Conservation (phyloP, 2,797 vertebrate genomes). For the Microcaecilia unicolor region DNA sequence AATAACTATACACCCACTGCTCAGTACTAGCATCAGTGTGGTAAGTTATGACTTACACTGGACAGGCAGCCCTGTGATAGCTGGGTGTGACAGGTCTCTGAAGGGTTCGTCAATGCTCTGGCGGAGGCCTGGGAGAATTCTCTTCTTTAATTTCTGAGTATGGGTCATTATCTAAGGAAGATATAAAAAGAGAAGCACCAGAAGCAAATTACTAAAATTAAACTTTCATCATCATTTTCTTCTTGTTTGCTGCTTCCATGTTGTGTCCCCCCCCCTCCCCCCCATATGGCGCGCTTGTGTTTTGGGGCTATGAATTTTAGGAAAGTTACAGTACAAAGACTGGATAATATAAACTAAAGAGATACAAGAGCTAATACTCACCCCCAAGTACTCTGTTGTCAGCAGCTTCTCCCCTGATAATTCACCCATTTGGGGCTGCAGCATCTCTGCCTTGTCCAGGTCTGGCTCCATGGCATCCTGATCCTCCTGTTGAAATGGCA, state of each 20-base stretch:
- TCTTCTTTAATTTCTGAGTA: constrained; percentile 69
- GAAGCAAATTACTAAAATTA: too few species aligned
- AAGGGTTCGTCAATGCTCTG: constrained; percentile 69
- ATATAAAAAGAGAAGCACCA: not conserved
- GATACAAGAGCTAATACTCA: constrained; percentile 40
- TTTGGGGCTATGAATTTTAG: not conserved
- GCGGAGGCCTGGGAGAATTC: constrained; percentile 29
- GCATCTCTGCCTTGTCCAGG: constrained; percentile 79
- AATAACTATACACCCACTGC: too few species aligned
- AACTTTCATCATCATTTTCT: too few species aligned
- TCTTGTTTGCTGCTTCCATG: not conserved
- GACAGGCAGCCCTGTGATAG: constrained; percentile 51
- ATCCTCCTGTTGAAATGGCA: constrained; percentile 64
- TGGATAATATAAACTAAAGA: too few species aligned
- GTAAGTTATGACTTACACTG: constrained; percentile 52
- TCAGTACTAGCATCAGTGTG: too few species aligned
- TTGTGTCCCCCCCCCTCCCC: too few species aligned
- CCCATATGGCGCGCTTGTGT: not conserved
- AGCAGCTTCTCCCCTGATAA: constrained; percentile 85
- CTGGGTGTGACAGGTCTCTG: constrained; percentile 78
- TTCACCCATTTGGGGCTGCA: constrained; percentile 77
- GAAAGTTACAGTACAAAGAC: too few species aligned
- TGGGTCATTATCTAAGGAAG: constrained; percentile 93
- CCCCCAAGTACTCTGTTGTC: constrained; percentile 87
- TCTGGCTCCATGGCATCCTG: constrained; percentile 68